phyloP scores from a whole-genome alignment of 1,140 invertebrate species.

The Nomia melanderi region DNA sequence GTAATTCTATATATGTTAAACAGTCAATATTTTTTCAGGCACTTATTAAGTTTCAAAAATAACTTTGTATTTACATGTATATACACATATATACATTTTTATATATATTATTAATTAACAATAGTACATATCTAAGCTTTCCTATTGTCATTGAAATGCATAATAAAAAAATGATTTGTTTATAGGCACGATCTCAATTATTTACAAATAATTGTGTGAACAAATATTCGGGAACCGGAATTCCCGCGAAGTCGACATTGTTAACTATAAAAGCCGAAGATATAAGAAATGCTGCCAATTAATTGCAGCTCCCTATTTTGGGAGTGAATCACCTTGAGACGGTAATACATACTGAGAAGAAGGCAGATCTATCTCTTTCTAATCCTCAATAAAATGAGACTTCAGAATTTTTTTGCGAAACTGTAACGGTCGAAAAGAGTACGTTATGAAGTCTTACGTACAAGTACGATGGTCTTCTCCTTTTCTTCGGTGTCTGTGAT shows the following conservation, averaged over 20 bases:
- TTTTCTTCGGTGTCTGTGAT: background rate
- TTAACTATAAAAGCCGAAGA: background rate
- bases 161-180: background rate
- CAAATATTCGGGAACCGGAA: background rate
- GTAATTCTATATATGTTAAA: background rate
- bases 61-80: background rate
- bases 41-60: background rate
- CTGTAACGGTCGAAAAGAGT: slow-evolving; percentile 51
- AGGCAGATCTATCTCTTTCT: slow-evolving; percentile 51
- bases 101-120: too few relatives aligned
- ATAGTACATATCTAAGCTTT: too few relatives aligned
- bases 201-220: background rate
- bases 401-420: slow-evolving; percentile 58
- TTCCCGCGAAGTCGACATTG: background rate
- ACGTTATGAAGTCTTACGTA: slow-evolving; percentile 6
- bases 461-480: background rate
- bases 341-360: slow-evolving; percentile 44
- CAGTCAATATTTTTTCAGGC: too few relatives aligned
- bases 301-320: slow-evolving; percentile 59
- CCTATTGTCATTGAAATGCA: too few relatives aligned
- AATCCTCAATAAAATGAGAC: slow-evolving; percentile 59
- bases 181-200: background rate
- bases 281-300: slow-evolving; percentile 27
- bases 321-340: slow-evolving; percentile 68
- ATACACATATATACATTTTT: too few relatives aligned